Evolutionary conservation across 2,113 vertebrate species (phyloP).

Genomic region (Onychorhynchus coronatus): DNA sequence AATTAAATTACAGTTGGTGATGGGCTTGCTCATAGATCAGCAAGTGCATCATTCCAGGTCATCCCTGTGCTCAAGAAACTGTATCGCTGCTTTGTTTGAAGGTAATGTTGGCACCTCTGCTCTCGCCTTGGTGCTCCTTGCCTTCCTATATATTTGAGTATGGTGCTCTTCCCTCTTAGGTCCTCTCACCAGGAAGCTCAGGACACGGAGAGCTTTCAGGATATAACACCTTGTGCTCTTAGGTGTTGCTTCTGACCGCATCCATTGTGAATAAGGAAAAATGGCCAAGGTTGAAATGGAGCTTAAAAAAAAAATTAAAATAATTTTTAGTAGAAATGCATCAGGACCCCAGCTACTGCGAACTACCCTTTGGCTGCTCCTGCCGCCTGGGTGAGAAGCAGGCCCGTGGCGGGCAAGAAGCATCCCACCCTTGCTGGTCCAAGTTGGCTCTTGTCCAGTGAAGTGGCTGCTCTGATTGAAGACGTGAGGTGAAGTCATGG

Average conservation of each 20-base stretch:
- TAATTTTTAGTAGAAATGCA: neutral
- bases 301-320: neutral
- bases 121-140: neutral
- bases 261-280: neutral
- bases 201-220: neutral
- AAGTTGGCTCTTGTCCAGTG: neutral
- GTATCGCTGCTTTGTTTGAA: neutral
- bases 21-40: neutral
- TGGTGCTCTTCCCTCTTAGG: neutral
- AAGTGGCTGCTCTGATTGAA: neutral
- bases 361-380: neutral
- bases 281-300: neutral
- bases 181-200: neutral
- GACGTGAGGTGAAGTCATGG: accelerated
- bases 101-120: neutral
- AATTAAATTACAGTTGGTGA: neutral
- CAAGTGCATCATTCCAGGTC: neutral
- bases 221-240: neutral
- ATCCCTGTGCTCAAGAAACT: neutral
- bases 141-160: neutral
- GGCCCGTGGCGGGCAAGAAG: neutral
- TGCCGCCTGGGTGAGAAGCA: accelerated
- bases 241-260: neutral
- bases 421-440: neutral
- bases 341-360: neutral